Evolutionary conservation across 2,797 vertebrate genomes (phyloP).

Genomic region (Linurgus olivaceus): DNA sequence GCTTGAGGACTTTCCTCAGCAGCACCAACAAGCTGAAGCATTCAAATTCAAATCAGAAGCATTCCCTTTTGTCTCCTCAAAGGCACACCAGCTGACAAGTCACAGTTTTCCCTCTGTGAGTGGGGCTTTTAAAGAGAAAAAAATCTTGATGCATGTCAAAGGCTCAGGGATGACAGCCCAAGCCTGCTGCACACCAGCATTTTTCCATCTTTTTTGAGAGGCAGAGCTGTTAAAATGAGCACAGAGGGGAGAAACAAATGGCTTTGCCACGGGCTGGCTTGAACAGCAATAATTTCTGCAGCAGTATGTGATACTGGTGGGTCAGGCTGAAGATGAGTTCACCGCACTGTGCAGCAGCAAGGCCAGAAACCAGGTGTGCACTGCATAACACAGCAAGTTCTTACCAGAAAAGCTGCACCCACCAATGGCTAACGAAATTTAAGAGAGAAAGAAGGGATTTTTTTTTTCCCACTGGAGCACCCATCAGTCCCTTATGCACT

Average conservation of each 20-base stretch:
- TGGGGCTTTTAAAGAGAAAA: constrained; percentile 5
- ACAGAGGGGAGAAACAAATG: not conserved
- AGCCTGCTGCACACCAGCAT: not conserved
- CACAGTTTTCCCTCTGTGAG: not conserved
- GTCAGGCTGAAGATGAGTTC: not conserved
- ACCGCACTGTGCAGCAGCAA: not conserved
- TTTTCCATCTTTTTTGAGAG: not conserved
- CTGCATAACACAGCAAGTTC: not conserved
- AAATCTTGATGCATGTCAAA: not conserved
- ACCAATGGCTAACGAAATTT: not conserved
- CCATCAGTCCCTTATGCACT: rapidly evolving
- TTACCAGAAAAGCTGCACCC: not conserved
- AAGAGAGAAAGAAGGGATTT: not conserved
- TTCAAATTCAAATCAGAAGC: constrained; percentile 19
- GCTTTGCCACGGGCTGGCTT: not conserved
- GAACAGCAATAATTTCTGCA: not conserved
- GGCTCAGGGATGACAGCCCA: not conserved
- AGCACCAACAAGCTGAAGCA: not conserved
- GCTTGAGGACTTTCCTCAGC: not conserved
- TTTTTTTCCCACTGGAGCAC: not conserved
- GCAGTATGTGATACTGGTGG: not conserved
- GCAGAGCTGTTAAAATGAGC: not conserved
- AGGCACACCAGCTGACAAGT: not conserved
- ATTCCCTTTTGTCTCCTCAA: not conserved
- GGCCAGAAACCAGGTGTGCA: not conserved